phyloP scores from a whole-genome alignment of 1,140 invertebrate species.

The Asobara japonica region DNA sequence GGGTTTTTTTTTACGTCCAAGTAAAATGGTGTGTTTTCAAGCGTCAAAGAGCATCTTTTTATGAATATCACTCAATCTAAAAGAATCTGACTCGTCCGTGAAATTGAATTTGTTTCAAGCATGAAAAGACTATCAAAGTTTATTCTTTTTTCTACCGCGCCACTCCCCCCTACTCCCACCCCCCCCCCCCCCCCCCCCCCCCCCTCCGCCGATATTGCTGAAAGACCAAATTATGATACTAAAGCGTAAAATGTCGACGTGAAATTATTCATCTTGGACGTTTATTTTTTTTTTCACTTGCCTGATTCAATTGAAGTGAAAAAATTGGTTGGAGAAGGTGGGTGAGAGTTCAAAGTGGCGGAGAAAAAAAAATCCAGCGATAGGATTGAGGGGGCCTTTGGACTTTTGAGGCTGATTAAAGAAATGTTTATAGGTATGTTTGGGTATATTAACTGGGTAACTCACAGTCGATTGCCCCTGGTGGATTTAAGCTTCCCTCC shows the following conservation, averaged over 20 bases:
- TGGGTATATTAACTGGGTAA: conserved; percentile 14
- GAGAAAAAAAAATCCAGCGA: neutral
- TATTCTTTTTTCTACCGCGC: no score
- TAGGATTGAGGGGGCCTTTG: neutral
- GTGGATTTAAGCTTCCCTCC: neutral
- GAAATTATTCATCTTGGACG: neutral
- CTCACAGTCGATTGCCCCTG: conserved; percentile 9
- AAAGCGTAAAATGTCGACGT: neutral
- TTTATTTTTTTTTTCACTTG: neutral
- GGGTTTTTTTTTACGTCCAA: no score
- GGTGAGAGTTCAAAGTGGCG: neutral
- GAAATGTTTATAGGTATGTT: conserved; percentile 12
- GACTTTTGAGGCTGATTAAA: conserved; percentile 13
- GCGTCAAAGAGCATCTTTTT: no score
- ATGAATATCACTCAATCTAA: no score
- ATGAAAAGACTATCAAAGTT: no score
- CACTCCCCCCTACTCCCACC: no score
- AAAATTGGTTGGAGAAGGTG: neutral
- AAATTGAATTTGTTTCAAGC: no score
- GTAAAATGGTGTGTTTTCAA: no score
- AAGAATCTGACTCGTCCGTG: no score
- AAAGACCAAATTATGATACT: neutral
- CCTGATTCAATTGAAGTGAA: neutral
- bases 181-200: no score
- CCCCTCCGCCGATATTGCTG: no score